Percentiles rank a stretch among this genome's conserved stretches.
phyloP scores from a whole-genome alignment of 1,140 invertebrate genomes.

The Lycorma delicatula region DNA sequence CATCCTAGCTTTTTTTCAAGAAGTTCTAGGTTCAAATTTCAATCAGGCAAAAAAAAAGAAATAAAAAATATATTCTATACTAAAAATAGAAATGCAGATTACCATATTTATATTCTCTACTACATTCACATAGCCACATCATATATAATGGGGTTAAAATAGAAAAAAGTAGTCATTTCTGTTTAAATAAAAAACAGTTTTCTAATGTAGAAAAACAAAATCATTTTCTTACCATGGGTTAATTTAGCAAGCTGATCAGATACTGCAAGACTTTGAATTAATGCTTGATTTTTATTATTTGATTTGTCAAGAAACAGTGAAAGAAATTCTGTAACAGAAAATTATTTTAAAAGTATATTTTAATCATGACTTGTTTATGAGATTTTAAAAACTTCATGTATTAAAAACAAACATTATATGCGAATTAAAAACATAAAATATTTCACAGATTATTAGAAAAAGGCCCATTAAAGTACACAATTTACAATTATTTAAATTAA shows the following conservation, averaged over 20 bases:
- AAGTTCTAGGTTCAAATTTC: no score
- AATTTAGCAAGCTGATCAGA: constrained; percentile 27
- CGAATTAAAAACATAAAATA: no score
- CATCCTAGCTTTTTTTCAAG: no score
- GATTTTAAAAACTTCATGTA: no score
- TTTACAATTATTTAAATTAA: no score
- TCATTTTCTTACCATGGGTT: constrained; percentile 28
- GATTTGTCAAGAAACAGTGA: constrained; percentile 16
- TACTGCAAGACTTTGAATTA: constrained; percentile 21
- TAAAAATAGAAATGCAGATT: neutral
- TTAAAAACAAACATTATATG: no score
- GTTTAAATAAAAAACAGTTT: neutral
- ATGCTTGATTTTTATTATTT: constrained; percentile 8
- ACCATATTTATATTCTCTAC: neutral
- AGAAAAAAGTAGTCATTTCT: neutral
- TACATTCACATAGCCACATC: neutral
- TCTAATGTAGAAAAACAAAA: no score
- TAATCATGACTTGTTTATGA: no score
- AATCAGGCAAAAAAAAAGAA: neutral
- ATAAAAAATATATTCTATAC: neutral
- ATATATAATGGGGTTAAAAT: neutral
- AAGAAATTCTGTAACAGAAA: constrained; percentile 19
- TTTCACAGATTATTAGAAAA: no score
- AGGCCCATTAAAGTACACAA: no score
- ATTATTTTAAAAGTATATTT: no score